phyloP scores from a whole-genome alignment of 2,113 vertebrate species.

The Channa maculata region DNA sequence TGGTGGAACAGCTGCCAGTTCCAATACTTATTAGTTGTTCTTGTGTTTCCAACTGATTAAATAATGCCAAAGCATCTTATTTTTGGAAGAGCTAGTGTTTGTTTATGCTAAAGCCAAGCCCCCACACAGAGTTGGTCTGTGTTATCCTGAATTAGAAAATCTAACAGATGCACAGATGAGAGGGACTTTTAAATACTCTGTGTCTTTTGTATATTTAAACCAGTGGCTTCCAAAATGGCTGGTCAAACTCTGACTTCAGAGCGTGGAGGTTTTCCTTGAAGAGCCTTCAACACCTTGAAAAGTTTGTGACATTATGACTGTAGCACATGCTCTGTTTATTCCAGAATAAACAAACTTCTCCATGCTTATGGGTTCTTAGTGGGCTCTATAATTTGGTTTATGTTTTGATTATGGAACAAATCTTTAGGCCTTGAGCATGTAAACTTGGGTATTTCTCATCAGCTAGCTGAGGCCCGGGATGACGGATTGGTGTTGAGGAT shows the following conservation, averaged over 20 bases:
- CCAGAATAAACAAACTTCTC: background rate
- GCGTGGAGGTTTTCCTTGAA: background rate
- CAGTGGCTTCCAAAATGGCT: too few species aligned
- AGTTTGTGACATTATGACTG: background rate
- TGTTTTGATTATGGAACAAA: conserved; percentile 26
- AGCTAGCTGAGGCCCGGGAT: conserved; percentile 7
- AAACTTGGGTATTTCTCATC: conserved; percentile 16
- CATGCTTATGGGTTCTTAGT: background rate
- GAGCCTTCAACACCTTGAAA: background rate
- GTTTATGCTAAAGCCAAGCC: background rate
- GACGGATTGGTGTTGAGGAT: conserved; percentile 39
- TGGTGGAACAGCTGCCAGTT: background rate
- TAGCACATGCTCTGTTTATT: conserved; percentile 1
- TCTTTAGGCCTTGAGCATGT: conserved; percentile 6
- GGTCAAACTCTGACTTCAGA: background rate
- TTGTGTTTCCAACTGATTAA: background rate
- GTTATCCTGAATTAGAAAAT: too few species aligned
- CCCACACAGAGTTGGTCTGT: background rate
- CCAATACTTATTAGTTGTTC: background rate
- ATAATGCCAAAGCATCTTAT: background rate
- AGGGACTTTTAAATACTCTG: background rate
- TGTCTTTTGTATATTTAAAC: too few species aligned
- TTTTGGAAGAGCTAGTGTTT: background rate
- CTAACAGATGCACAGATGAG: background rate
- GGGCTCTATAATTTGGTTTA: background rate